These are phyloP conservation scores for Chymomyza procnemis DNA, from an alignment of 2,888 invertebrate species.

Conservation along the genomic window DNA sequence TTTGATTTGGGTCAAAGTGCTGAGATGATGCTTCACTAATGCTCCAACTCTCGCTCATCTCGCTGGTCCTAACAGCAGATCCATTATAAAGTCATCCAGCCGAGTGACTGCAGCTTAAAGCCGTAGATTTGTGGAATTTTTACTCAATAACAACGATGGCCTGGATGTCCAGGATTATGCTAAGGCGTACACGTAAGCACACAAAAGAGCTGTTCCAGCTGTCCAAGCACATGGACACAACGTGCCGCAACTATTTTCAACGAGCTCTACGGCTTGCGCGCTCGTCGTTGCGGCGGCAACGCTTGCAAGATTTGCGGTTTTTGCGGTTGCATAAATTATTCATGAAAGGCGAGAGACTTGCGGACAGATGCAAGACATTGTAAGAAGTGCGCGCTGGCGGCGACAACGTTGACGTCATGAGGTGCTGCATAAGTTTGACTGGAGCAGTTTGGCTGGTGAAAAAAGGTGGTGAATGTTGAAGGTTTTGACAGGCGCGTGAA, in stretches of 20 bases:
- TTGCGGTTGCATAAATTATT: constrained; percentile 45
- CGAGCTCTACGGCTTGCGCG: constrained; percentile 6
- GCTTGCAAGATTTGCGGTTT: constrained; percentile 55
- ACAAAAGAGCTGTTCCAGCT: background rate
- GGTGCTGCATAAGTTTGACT: constrained; percentile 48
- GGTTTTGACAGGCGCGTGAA: constrained; percentile 38
- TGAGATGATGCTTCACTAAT: no score
- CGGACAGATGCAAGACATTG: background rate
- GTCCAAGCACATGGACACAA: background rate
- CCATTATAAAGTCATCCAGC: background rate
- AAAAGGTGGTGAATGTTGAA: background rate
- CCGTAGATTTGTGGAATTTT: background rate
- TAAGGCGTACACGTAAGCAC: background rate
- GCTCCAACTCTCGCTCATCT: no score
- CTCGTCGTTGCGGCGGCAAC: constrained; percentile 20
- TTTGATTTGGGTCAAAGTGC: no score
- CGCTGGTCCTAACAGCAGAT: no score
- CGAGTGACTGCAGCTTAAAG: background rate
- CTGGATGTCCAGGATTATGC: no score
- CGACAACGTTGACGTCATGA: constrained; percentile 53
- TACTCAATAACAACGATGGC: background rate
- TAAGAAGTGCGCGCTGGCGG: background rate
- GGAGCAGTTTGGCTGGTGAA: background rate
- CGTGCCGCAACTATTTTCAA: background rate
- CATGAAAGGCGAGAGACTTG: constrained; percentile 14